Conservation (phyloP, 2,888 invertebrate genomes). For the Sylvicola cinctus region DNA sequence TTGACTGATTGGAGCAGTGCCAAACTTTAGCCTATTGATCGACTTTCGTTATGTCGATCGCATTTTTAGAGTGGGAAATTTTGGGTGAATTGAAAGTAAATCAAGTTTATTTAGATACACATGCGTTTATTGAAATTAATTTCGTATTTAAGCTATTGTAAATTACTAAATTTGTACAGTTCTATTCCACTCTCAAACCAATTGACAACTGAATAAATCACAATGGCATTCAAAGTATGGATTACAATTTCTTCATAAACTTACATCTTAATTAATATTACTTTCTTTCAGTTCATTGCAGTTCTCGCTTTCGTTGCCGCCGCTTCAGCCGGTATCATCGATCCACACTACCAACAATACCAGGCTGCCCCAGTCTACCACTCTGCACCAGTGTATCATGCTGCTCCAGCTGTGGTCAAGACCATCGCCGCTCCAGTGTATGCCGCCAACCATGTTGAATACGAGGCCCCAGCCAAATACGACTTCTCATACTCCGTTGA, state of each 20-base stretch:
- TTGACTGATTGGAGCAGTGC: no score
- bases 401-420: neutral
- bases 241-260: neutral
- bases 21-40: no score
- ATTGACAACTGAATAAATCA: neutral
- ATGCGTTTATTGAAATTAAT: no score
- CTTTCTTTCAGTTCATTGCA: neutral
- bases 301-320: neutral
- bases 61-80: no score
- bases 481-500: slow-evolving; percentile 17
- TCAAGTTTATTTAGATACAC: no score
- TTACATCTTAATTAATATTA: neutral
- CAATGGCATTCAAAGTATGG: neutral
- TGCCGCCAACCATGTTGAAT: neutral
- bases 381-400: slow-evolving; percentile 1
- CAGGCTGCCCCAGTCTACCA: slow-evolving; percentile 1
- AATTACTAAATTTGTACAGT: no score
- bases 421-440: neutral
- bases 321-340: neutral
- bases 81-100: no score
- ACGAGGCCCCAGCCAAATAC: slow-evolving; percentile 16
- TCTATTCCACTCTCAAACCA: no score
- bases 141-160: no score
- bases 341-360: neutral
- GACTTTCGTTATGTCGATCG: no score